Conservation (phyloP, 2,113 vertebrate genomes). For the Burhinus bistriatus region DNA sequence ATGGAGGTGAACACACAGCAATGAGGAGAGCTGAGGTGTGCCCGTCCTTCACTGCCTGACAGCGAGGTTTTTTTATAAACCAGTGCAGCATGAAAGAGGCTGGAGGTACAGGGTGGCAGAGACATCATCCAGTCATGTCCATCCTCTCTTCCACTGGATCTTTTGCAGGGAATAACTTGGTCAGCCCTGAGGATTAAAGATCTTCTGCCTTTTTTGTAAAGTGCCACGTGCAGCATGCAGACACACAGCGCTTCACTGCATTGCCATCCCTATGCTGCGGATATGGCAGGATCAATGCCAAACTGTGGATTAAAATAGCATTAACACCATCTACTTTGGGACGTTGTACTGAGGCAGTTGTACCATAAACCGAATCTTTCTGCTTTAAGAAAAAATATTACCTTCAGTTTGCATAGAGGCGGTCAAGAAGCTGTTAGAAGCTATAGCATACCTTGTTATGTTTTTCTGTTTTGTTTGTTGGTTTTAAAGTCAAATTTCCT, state of each 20-base stretch:
- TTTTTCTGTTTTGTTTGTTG: neutral
- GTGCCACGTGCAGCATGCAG: rapidly evolving
- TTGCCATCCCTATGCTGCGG: rapidly evolving
- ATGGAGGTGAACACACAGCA: rapidly evolving
- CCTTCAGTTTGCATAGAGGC: neutral
- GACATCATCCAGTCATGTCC: neutral
- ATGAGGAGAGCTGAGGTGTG: neutral
- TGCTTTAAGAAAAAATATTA: neutral
- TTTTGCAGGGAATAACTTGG: neutral
- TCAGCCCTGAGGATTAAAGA: rapidly evolving
- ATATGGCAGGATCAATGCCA: neutral
- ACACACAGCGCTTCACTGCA: neutral
- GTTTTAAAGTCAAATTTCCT: neutral
- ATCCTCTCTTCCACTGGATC: neutral
- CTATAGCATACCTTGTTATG: neutral
- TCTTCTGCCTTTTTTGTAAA: neutral
- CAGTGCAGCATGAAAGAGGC: neutral
- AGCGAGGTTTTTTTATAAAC: neutral
- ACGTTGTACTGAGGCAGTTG: neutral
- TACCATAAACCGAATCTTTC: neutral
- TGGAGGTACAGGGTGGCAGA: neutral
- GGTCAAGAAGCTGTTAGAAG: neutral
- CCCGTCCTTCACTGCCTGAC: rapidly evolving
- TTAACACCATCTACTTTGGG: neutral
- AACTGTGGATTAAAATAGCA: neutral